Evolutionary conservation across 2,113 vertebrate species (phyloP).

Genomic region (Carassius auratus): DNA sequence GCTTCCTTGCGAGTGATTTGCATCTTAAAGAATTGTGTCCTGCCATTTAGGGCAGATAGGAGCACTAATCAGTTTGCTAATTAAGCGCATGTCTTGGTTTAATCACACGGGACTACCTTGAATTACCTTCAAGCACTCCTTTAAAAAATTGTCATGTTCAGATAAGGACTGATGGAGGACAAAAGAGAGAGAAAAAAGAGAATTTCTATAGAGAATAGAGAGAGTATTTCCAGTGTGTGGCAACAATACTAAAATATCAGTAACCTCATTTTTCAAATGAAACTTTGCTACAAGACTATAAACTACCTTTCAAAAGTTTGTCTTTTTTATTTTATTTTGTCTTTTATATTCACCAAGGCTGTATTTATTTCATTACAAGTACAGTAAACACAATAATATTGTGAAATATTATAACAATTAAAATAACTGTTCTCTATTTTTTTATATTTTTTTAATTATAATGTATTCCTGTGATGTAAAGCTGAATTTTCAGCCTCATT

Average conservation of each 20-base stretch:
- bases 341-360: background rate
- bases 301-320: background rate
- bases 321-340: no score
- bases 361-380: background rate
- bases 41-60: background rate
- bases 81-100: background rate
- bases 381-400: background rate
- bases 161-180: conserved; percentile 1
- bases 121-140: conserved; percentile 21
- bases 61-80: conserved; percentile 16
- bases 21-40: background rate
- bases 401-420: background rate
- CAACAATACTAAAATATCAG: background rate
- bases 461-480: background rate
- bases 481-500: background rate
- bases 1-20: background rate
- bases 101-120: conserved; percentile 14
- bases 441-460: background rate
- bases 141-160: background rate
- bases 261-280: background rate
- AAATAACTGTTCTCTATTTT: background rate
- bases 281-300: background rate
- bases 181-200: background rate
- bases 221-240: background rate
- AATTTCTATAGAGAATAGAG: background rate